Evolutionary conservation across 2,113 vertebrate genomes (phyloP).

Genomic region (Indri indri): DNA sequence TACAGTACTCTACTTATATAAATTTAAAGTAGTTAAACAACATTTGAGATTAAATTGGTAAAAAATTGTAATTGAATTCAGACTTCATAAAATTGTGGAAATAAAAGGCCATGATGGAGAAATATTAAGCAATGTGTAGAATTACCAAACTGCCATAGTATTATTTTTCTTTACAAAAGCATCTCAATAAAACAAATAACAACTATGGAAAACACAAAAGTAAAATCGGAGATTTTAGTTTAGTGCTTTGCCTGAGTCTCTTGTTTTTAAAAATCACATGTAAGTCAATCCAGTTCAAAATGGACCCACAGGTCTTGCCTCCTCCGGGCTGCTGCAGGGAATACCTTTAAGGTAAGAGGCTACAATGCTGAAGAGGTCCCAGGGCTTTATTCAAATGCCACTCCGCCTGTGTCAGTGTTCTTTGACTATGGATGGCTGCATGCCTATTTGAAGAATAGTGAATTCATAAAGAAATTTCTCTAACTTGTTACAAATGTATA

Average conservation of each 20-base stretch:
- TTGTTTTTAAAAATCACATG: conserved; percentile 66
- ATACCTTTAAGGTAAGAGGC: conserved; percentile 20
- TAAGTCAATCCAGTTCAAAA: conserved; percentile 59
- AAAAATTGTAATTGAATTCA: conserved; percentile 44
- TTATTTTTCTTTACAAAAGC: conserved; percentile 68
- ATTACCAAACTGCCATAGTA: background rate
- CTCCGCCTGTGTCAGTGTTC: background rate
- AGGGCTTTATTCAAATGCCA: background rate
- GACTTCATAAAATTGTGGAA: background rate
- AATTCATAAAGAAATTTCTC: background rate
- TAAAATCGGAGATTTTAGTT: conserved; percentile 80
- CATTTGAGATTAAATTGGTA: conserved; percentile 19
- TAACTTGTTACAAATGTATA: background rate
- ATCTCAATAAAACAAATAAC: conserved; percentile 58
- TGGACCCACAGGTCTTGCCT: background rate
- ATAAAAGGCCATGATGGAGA: too few species aligned
- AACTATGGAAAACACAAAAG: conserved; percentile 55
- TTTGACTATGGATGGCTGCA: background rate
- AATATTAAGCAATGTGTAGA: too few species aligned
- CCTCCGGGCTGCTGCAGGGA: background rate
- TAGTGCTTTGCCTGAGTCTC: conserved; percentile 84
- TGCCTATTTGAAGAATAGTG: background rate
- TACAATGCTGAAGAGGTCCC: conserved; percentile 19
- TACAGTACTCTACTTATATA: conserved; percentile 31
- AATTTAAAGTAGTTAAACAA: conserved; percentile 49